Evolutionary conservation across 1,140 invertebrate species (phyloP).

Genomic region (Drosophila orosa): DNA sequence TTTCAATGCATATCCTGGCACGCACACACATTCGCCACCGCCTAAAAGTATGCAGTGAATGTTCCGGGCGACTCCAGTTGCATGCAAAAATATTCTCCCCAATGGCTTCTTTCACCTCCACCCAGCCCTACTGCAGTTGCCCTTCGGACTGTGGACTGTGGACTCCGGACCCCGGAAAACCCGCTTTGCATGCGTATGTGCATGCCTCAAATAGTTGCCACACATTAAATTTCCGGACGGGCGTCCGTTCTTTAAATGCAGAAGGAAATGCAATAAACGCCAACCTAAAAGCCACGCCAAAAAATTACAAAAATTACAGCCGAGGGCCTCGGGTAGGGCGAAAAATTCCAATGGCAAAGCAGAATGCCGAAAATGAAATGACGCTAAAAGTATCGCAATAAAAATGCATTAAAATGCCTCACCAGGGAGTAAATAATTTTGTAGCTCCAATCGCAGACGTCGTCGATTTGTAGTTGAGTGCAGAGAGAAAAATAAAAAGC

Average conservation of each 20-base stretch:
- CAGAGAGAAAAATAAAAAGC: conserved; percentile 1
- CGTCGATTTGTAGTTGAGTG: conserved; percentile 14
- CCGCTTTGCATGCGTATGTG: conserved; percentile 47
- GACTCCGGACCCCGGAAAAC: background rate
- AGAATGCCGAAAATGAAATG: conserved; percentile 70
- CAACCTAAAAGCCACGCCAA: conserved; percentile 56
- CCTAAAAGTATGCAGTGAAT: conserved; percentile 40
- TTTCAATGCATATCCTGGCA: background rate
- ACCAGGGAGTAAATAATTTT: conserved; percentile 58
- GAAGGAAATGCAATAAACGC: conserved; percentile 71
- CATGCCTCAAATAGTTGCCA: conserved; percentile 62
- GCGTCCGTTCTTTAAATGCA: conserved; percentile 59
- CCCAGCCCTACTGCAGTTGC: background rate
- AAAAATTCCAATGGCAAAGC: conserved; percentile 55
- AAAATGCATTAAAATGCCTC: conserved; percentile 75
- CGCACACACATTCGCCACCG: conserved; percentile 10
- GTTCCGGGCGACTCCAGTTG: conserved; percentile 27
- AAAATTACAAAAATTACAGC: conserved; percentile 38
- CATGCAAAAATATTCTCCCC: conserved; percentile 42
- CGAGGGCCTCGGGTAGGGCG: conserved; percentile 2
- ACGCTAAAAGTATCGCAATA: conserved; percentile 74
- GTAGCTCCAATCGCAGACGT: conserved; percentile 29
- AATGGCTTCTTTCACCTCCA: conserved; percentile 3
- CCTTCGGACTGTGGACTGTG: conserved; percentile 3
- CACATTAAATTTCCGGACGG: conserved; percentile 62